A percentile compares a stretch with the other conserved stretches of the same genome.
Evolutionary conservation across 2,888 invertebrate species (phyloP).

Genomic region (Mechanitis messenoides): DNA sequence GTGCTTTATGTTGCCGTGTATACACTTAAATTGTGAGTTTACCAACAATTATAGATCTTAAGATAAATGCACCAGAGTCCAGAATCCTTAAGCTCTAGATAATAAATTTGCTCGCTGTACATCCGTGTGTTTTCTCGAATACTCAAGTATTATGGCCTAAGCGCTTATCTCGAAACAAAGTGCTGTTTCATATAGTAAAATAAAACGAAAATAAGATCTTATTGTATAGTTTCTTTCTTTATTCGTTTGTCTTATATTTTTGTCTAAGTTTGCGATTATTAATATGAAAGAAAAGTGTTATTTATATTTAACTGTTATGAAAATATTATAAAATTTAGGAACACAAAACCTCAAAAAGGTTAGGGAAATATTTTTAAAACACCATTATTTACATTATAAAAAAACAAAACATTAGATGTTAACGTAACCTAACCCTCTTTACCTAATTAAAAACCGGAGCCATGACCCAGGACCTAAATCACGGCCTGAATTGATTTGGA

Average conservation of each 20-base stretch:
- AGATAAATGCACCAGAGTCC: slow-evolving; percentile 1
- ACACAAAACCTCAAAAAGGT: background rate
- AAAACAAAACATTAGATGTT: slow-evolving; percentile 44
- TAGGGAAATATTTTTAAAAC: background rate
- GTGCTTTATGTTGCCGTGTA: slow-evolving; percentile 1
- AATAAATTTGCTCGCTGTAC: slow-evolving; percentile 11
- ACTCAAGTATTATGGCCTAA: slow-evolving; percentile 29
- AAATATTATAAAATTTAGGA: background rate
- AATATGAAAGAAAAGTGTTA: too few relatives aligned
- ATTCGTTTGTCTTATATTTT: slow-evolving; percentile 23
- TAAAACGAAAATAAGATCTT: slow-evolving; percentile 26
- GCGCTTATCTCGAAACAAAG: slow-evolving; percentile 32
- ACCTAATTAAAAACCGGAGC: slow-evolving; percentile 57
- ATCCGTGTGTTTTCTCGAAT: slow-evolving; percentile 17
- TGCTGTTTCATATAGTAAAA: slow-evolving; percentile 31
- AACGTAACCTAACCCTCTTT: slow-evolving; percentile 40
- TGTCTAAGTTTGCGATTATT: background rate
- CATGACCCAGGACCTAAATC: slow-evolving; percentile 29
- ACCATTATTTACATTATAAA: slow-evolving; percentile 4
- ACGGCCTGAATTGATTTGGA: slow-evolving; percentile 29
- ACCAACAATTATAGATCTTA: background rate
- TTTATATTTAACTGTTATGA: background rate
- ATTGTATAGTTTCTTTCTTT: slow-evolving; percentile 14
- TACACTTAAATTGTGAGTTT: background rate
- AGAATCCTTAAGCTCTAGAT: slow-evolving; percentile 2